Evolutionary conservation across 2,797 vertebrate genomes (phyloP).

Genomic region (Notoglanidium macrostoma): DNA sequence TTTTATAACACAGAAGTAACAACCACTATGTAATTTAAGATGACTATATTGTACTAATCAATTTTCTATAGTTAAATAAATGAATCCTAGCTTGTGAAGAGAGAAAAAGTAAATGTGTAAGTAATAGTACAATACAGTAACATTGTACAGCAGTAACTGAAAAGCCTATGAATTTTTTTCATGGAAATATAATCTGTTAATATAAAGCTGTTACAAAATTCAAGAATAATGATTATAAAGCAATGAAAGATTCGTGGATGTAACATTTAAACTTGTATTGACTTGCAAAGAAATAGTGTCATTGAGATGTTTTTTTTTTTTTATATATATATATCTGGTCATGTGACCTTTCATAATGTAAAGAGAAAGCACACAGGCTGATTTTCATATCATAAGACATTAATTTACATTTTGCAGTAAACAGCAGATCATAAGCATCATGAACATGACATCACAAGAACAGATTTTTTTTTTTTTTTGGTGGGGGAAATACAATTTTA

Average conservation of each 20-base stretch:
- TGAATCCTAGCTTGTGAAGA: neutral
- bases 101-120: neutral
- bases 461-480: too few relatives aligned
- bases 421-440: neutral
- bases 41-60: neutral
- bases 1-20: conserved; percentile 16
- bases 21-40: neutral
- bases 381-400: neutral
- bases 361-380: neutral
- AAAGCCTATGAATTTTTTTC: neutral
- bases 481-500: neutral
- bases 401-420: neutral
- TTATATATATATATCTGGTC: too few relatives aligned
- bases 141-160: neutral
- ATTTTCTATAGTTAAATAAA: neutral
- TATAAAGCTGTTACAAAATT: neutral
- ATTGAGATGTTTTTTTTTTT: neutral
- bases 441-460: neutral
- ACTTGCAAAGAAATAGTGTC: neutral
- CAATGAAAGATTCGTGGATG: neutral
- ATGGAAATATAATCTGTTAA: neutral
- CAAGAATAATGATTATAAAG: neutral
- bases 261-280: neutral
- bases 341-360: neutral
- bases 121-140: neutral